Percentiles rank a stretch among this genome's conserved stretches.
These are phyloP conservation scores for Astur gentilis DNA, from an alignment of 2,113 vertebrate species.

Conservation along the genomic window DNA sequence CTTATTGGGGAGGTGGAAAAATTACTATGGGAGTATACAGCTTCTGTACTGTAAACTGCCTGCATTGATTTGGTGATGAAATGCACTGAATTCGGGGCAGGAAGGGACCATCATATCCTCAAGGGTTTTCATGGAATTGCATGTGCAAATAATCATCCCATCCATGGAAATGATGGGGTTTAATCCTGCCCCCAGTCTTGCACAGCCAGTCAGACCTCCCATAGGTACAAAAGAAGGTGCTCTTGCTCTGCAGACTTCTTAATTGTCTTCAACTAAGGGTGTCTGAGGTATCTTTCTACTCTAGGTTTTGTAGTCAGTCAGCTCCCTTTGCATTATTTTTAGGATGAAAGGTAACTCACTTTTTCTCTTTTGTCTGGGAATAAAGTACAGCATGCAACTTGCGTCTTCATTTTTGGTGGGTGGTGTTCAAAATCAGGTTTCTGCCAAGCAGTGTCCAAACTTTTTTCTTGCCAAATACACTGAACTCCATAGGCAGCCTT, in stretches of 20 bases:
- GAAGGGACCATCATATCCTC: not conserved
- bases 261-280: not conserved
- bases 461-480: not conserved
- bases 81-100: not conserved
- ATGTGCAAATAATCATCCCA: not conserved
- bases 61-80: not conserved
- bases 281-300: not conserved
- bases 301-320: not conserved
- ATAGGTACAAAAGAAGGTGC: not conserved
- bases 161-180: not conserved
- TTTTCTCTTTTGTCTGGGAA: not conserved
- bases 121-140: not conserved
- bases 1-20: not conserved
- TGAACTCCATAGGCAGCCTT: not conserved
- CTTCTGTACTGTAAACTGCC: not conserved
- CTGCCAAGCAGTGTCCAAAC: not conserved
- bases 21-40: not conserved
- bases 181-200: not conserved
- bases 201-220: not conserved
- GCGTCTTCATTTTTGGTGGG: not conserved
- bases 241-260: not conserved
- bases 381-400: not conserved
- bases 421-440: not conserved
- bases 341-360: not conserved
- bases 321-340: not conserved